Percentiles rank a stretch among this genome's conserved stretches.
phyloP scores from a whole-genome alignment of 2,797 vertebrate genomes.

The Poliocrania exsul region DNA sequence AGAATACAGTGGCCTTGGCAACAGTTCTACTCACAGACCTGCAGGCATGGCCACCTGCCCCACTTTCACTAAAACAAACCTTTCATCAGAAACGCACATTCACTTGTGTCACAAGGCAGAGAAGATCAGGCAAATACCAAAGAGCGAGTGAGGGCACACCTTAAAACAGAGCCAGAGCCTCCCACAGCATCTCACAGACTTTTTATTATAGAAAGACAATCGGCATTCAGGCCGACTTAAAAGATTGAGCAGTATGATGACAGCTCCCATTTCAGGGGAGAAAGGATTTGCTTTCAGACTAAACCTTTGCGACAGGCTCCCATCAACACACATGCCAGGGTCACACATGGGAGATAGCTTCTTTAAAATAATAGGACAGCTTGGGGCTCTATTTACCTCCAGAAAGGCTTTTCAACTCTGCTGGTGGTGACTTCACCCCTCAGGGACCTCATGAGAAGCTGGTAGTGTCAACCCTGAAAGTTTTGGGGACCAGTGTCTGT shows the following conservation, averaged over 20 bases:
- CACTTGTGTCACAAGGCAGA: neutral
- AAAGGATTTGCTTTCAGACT: conserved; percentile 66
- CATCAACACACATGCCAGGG: conserved; percentile 31
- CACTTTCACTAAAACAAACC: neutral
- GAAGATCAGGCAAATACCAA: neutral
- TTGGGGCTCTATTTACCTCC: conserved; percentile 4
- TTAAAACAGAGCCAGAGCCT: conserved; percentile 11
- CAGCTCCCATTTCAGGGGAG: conserved; percentile 51
- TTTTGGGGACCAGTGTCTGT: neutral
- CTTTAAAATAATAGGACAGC: conserved; percentile 20
- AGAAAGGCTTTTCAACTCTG: neutral
- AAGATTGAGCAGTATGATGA: conserved; percentile 60
- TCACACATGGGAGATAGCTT: neutral
- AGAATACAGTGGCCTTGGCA: neutral
- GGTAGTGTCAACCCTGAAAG: neutral
- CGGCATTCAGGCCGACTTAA: conserved; percentile 50
- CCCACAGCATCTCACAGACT: neutral
- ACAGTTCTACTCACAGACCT: neutral
- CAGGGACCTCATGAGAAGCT: neutral
- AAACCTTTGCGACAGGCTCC: conserved; percentile 33
- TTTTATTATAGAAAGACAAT: conserved; percentile 24
- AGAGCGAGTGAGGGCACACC: neutral
- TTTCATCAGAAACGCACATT: neutral
- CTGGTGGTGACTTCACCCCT: neutral
- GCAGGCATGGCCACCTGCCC: too few species aligned